phyloP scores from a whole-genome alignment of 2,797 vertebrate genomes.

The Pelodytes ibericus region DNA sequence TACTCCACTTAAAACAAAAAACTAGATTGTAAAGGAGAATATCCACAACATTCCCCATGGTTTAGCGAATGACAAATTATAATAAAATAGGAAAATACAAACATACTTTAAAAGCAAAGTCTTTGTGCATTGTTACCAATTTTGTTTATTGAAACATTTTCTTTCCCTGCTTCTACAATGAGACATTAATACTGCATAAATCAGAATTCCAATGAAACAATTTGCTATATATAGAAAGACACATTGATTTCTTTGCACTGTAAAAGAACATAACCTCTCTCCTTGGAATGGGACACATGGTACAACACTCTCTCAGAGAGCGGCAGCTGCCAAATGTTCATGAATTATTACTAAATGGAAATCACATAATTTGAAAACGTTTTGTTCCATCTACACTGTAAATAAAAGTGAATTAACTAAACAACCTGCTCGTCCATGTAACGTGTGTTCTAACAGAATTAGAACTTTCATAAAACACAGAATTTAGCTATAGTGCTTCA shows the following conservation, averaged over 20 bases:
- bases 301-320: not conserved
- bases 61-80: too few species aligned
- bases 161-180: not conserved
- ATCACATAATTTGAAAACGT: not conserved
- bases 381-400: not conserved
- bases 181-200: conserved; percentile 15
- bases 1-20: too few species aligned
- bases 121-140: not conserved
- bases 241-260: not conserved
- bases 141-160: not conserved
- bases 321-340: not conserved
- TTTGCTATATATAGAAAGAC: conserved; percentile 22
- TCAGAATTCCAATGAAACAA: not conserved
- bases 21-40: too few species aligned
- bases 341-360: not conserved
- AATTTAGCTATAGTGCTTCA: too few species aligned
- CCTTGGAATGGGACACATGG: not conserved
- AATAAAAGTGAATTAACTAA: too few species aligned
- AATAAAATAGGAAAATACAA: too few species aligned
- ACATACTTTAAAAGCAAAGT: too few species aligned
- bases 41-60: too few species aligned
- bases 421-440: too few species aligned
- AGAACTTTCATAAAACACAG: too few species aligned
- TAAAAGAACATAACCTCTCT: not conserved
- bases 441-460: too few species aligned